A percentile compares a stretch with the other conserved stretches of the same genome.
These are phyloP conservation scores for Meta bourneti DNA, from an alignment of 2,888 invertebrate genomes.

Conservation along the genomic window DNA sequence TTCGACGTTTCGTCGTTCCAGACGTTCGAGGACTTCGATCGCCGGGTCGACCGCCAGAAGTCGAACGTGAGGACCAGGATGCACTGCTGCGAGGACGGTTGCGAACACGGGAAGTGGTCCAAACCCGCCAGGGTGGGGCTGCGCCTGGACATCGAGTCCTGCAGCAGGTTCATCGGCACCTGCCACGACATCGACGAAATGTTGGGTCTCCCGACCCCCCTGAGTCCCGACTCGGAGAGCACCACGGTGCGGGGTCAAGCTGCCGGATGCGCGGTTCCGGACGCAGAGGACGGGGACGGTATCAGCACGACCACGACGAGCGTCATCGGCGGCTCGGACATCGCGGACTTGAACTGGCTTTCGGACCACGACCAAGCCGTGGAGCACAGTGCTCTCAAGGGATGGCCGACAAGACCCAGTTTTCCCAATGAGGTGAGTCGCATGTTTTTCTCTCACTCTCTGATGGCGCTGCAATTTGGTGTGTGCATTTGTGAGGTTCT, in stretches of 20 bases:
- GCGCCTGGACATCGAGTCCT: constrained; percentile 5
- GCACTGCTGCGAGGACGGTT: neutral
- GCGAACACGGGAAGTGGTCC: neutral
- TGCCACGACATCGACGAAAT: constrained; percentile 67
- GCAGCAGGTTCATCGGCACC: constrained; percentile 22
- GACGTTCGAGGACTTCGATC: constrained; percentile 71
- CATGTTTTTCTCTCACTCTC: neutral
- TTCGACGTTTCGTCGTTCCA: constrained; percentile 20
- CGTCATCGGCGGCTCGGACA: constrained; percentile 17
- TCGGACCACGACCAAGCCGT: neutral
- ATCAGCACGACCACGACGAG: constrained; percentile 28
- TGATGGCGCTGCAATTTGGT: too few relatives aligned
- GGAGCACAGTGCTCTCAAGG: neutral
- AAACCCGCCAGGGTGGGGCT: constrained; percentile 22
- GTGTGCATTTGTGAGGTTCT: too few relatives aligned
- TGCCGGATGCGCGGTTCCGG: neutral
- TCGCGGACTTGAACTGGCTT: constrained; percentile 17
- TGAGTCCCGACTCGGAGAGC: constrained; percentile 18
- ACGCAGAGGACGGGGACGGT: constrained; percentile 37
- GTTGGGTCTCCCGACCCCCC: constrained; percentile 41
- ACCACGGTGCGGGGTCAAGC: neutral
- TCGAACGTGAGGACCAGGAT: constrained; percentile 41
- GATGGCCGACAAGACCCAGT: neutral
- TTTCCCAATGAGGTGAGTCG: neutral
- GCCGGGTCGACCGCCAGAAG: constrained; percentile 28